phyloP scores from a whole-genome alignment of 2,113 vertebrate species.

The Zosterops lateralis region DNA sequence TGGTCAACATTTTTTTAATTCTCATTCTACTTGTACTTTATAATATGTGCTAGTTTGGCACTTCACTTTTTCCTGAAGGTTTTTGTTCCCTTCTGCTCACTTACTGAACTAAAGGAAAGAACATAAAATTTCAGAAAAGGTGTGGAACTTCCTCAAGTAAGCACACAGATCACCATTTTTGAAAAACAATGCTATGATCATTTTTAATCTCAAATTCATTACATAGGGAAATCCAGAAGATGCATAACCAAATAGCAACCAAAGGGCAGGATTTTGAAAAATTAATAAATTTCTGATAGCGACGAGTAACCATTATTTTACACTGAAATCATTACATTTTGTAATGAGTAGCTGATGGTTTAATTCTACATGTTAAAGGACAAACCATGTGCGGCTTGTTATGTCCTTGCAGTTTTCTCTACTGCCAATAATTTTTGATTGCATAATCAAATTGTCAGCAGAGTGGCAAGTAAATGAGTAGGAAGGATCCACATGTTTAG shows the following conservation, averaged over 20 bases:
- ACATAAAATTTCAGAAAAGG: neutral
- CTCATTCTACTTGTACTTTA: neutral
- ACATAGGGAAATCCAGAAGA: neutral
- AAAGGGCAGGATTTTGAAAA: neutral
- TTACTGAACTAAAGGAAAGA: neutral
- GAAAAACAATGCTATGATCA: fast-evolving
- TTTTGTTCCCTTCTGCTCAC: neutral
- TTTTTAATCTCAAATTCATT: neutral
- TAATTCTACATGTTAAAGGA: neutral
- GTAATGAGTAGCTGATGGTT: neutral
- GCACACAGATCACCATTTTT: neutral
- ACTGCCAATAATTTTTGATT: neutral
- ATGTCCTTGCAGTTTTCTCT: neutral
- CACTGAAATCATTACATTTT: neutral
- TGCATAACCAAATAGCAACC: neutral
- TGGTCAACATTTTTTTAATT: neutral
- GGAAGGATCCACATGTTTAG: neutral
- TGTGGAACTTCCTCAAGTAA: neutral
- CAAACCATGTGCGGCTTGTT: neutral
- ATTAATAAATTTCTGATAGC: neutral
- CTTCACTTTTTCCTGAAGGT: neutral
- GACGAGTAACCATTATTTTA: neutral
- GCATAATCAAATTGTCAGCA: neutral
- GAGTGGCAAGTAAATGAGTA: neutral
- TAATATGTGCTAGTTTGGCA: neutral